Evolutionary conservation across 2,113 vertebrate species (phyloP).

Genomic region (Sus scrofa): T2T-Sscrofa CM000814.6:121073001-121073500

Average conservation of each 20-base stretch:
- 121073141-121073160: slow-evolving; percentile 8
- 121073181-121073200: slow-evolving; percentile 30
- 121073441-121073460: background rate
- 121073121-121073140: background rate
- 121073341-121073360: slow-evolving; percentile 75
- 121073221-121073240: slow-evolving; percentile 46
- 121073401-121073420: slow-evolving; percentile 38
- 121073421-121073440: slow-evolving; percentile 63
- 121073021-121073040: background rate
- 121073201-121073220: slow-evolving; percentile 20
- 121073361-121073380: background rate
- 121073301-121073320: slow-evolving; percentile 61
- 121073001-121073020: background rate
- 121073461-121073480: background rate
- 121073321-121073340: slow-evolving; percentile 55
- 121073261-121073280: background rate
- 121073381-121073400: slow-evolving; percentile 22
- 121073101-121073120: slow-evolving; percentile 17
- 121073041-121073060: background rate
- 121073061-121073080: background rate
- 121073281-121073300: slow-evolving; percentile 20
- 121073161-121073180: background rate
- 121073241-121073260: slow-evolving; percentile 61
- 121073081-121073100: background rate
- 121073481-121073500: background rate